Percentiles rank a stretch among this genome's conserved stretches.
Evolutionary conservation across 2,113 vertebrate genomes (phyloP).

Genomic region (Verasper variegatus): DNA sequence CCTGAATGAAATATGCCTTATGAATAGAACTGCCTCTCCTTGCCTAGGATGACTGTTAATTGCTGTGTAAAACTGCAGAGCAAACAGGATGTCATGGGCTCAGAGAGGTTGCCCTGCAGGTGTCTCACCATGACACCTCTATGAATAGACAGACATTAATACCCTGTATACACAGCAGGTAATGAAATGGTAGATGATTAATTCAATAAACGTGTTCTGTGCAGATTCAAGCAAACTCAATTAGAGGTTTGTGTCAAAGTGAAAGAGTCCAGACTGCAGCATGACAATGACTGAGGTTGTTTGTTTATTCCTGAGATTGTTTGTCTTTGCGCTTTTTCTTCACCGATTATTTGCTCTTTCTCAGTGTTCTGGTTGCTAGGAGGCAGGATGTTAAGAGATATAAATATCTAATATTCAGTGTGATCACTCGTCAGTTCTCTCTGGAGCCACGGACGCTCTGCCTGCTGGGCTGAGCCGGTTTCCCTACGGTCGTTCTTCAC

Average conservation of each 20-base stretch:
- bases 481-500: conserved; percentile 16
- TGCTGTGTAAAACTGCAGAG: too few relatives aligned
- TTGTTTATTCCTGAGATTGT: too few relatives aligned
- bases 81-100: conserved; percentile 8
- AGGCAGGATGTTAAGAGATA: conserved; percentile 65
- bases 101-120: conserved; percentile 14
- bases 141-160: background rate
- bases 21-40: too few relatives aligned
- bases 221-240: background rate
- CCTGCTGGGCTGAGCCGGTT: conserved; percentile 57
- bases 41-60: too few relatives aligned
- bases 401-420: conserved; percentile 68
- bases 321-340: too few relatives aligned
- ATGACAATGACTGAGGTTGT: background rate
- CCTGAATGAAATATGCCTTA: too few relatives aligned
- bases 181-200: background rate
- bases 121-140: background rate
- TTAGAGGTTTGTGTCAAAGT: background rate
- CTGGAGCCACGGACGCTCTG: conserved; percentile 46
- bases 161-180: background rate
- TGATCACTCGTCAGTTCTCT: conserved; percentile 37
- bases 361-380: conserved; percentile 72
- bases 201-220: background rate
- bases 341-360: conserved; percentile 3
- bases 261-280: background rate